These are phyloP conservation scores for Strix uralensis DNA, from an alignment of 2,113 vertebrate genomes.

Conservation along the genomic window DNA sequence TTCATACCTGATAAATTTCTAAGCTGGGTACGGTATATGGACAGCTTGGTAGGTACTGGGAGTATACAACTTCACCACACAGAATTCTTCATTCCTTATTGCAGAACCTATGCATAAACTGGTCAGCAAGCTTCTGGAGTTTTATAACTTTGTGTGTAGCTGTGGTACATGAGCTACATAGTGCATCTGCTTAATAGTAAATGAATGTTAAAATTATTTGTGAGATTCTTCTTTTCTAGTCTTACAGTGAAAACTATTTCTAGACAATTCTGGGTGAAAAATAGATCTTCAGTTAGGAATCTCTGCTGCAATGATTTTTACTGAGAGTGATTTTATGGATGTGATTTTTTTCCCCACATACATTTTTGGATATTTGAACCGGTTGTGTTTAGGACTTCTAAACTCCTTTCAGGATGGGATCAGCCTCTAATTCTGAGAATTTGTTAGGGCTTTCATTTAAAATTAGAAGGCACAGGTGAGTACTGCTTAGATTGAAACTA, in stretches of 20 bases:
- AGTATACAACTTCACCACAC: not conserved
- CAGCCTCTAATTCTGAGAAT: not conserved
- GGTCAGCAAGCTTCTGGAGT: not conserved
- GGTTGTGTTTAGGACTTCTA: not conserved
- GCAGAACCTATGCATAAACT: not conserved
- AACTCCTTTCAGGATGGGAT: not conserved
- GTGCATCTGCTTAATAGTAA: not conserved
- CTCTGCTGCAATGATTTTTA: not conserved
- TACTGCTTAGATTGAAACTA: not conserved
- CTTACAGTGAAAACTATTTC: not conserved
- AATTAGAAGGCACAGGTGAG: not conserved
- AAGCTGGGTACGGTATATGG: not conserved
- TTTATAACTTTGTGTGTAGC: not conserved
- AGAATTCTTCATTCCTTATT: not conserved
- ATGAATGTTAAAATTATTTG: not conserved
- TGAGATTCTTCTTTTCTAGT: not conserved
- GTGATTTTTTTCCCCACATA: rapidly evolving
- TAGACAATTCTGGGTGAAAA: not conserved
- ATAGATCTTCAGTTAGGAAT: not conserved
- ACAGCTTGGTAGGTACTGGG: not conserved
- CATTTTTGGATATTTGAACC: not conserved
- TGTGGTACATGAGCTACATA: not conserved
- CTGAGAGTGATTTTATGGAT: not conserved
- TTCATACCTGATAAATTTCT: not conserved
- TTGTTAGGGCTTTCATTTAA: not conserved